Conservation (phyloP, 2,888 invertebrate genomes). For the Chironomus riparius region DNA sequence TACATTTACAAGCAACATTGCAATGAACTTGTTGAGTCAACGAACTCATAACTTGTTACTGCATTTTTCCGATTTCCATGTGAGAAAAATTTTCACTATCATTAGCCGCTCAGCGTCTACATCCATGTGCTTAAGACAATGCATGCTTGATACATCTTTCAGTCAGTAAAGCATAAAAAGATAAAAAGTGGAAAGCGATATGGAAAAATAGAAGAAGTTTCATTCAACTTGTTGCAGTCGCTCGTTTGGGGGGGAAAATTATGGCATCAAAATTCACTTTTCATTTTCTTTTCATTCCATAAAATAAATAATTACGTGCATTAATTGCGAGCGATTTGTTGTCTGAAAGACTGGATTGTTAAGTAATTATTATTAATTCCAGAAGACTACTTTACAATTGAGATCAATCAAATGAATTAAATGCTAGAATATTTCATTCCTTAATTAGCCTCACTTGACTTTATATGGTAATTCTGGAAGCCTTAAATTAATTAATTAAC, state of each 20-base stretch:
- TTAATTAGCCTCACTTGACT: too few species aligned
- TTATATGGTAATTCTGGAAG: too few species aligned
- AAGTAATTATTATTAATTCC: not conserved
- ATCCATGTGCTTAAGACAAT: not conserved
- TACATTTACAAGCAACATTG: too few species aligned
- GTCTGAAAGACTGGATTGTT: not conserved
- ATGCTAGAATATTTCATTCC: not conserved
- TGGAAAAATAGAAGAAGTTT: slow-evolving; percentile 17
- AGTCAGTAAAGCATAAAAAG: not conserved
- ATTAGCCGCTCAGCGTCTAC: not conserved
- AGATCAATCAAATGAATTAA: not conserved
- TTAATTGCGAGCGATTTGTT: slow-evolving; percentile 10
- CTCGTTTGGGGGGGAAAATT: slow-evolving; percentile 12
- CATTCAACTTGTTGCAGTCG: slow-evolving; percentile 15
- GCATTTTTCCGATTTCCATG: slow-evolving; percentile 13
- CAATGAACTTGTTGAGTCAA: not conserved
- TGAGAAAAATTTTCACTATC: slow-evolving; percentile 25
- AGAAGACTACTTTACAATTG: not conserved
- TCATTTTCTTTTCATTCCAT: slow-evolving; percentile 15
- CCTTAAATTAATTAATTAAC: too few species aligned
- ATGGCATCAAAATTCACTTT: slow-evolving; percentile 25
- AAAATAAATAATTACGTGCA: slow-evolving; percentile 1
- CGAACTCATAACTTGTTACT: not conserved
- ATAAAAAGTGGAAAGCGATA: slow-evolving; percentile 17
- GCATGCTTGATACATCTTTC: not conserved